Base-by-base conservation (phyloP, 2,888 invertebrate genomes). In the Drosophila leonis region DNA sequence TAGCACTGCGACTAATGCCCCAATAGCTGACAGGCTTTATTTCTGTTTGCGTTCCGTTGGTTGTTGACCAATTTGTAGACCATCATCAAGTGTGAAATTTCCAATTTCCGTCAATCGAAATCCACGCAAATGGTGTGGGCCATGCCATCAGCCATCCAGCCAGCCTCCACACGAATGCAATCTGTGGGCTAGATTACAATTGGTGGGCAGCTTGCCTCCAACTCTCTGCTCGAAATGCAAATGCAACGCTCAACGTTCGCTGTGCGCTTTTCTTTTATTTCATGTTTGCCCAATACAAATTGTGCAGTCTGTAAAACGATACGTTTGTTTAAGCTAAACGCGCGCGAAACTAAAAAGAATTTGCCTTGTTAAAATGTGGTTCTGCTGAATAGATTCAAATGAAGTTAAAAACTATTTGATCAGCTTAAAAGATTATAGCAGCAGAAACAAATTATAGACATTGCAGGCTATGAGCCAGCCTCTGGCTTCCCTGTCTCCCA, bases 41-140 rank as follows among this genome's bases (percentile, higher is more conserved):
- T 78, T 78, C 78, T 81, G 81, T 81, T 74, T 81, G 79, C 76
- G 64, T 76, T 73, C 56, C 80, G 60, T 66, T 62, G 80, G 63
- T 61, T 85, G 82, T 82, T 86, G 88, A 89, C 90, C 90, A 89
- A 90, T 85, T 85, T 90, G 88, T 78, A 82, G 83, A 71, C 92
- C 92, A 75, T 82, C 80, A 78, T 80, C 78, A 86, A 93, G 79
- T 66, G 91, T 92, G 93, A 94, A 95, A 82, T 88, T 90, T 39
- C 95, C 95, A 65, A 94, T 89, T 78, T 93, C 80, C 52, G 90
- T 71, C 71, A 82, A 65, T 49, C 75, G 65, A 49, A 37, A 44
- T 67, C 52, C 63, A 42, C 33, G 35, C 51, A 20, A 39, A 18
- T 35, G 46, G 59, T 39, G 29, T 37, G 18, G 13, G 18, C n/a